Conservation (phyloP, 2,797 vertebrate genomes). For the Pangasius macronema region DNA sequence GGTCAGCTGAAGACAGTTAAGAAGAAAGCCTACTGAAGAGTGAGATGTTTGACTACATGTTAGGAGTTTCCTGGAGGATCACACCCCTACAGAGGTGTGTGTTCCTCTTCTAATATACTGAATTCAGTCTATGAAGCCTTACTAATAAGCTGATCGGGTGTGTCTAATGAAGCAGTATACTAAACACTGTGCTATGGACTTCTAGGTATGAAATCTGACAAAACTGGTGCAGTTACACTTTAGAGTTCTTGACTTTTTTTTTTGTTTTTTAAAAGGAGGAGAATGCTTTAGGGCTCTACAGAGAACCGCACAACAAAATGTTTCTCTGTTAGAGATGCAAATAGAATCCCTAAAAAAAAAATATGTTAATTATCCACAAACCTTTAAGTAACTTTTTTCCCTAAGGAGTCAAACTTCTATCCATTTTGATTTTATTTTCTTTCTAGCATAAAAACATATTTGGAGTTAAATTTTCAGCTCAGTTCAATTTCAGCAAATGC, state of each 20-base stretch:
- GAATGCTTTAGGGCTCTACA: neutral
- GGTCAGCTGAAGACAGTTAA: neutral
- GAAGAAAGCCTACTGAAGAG: neutral
- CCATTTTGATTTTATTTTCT: neutral
- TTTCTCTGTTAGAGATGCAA: neutral
- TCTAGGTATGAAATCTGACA: neutral
- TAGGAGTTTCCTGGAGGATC: neutral
- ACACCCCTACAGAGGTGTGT: neutral
- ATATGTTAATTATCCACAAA: neutral
- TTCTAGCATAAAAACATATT: neutral
- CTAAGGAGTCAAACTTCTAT: neutral
- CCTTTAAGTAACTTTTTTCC: neutral
- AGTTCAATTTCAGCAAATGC: neutral
- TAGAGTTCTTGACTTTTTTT: neutral
- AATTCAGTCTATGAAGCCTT: neutral
- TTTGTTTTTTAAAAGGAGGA: neutral
- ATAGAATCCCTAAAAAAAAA: neutral
- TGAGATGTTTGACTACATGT: neutral
- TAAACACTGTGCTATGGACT: neutral
- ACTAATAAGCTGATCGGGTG: neutral
- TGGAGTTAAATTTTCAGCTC: neutral
- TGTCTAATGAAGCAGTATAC: neutral
- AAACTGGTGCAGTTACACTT: neutral
- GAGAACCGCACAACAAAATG: neutral
- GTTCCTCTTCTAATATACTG: neutral